Base-by-base conservation (phyloP, 2,113 vertebrate genomes). In the Corydoras maculifer region DNA sequence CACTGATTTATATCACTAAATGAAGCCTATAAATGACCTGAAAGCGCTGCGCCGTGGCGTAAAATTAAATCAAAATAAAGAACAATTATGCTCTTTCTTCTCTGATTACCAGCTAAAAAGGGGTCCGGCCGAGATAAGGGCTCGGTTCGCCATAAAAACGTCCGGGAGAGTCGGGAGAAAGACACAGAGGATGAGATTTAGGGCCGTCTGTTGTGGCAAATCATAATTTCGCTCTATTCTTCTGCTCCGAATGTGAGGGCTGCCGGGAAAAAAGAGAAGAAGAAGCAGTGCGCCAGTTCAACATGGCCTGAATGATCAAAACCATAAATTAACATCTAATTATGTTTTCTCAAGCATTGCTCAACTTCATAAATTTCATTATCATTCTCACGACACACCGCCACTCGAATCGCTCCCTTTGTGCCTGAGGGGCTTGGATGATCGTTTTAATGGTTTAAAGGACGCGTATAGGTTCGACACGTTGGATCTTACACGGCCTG, bases 11-110 rank as follows among this genome's bases (percentile, higher is more conserved):
- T 43, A 43, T 43, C 35, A 5, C 35, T 43, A 43, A 43, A 43
- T 43, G 35, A 91, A 91, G 93, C 93, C 92, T 93, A 91, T 90
- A 92, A 93, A 93, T 93, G 91, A 91, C 90, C 90, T 91, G 88
- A 90, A 90, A 90, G 90, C 86, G 82, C 81, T 79, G 89, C 18
- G 85, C 90, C 91, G 91, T 88, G 89, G 87, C 86, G 88, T 91
- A 91, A 91, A 93, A 93, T 93, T 84, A 84, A 92, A 91, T 91
- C 87, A 89, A 69, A 91, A 91, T 89, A 86, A 92, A 93, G 90
- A 91, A 91, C 92, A 93, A 94, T 91, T 90, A 91, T 89, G 88
- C 82, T 83, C 86, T 62, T 68, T 79, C 82, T 83, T 82, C 88
- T 92, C 89, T 91, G 92, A 94, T 92, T 89, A 90, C 68, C 78